phyloP scores from a whole-genome alignment of 2,797 vertebrate genomes.

The Limnodromus scolopaceus region DNA sequence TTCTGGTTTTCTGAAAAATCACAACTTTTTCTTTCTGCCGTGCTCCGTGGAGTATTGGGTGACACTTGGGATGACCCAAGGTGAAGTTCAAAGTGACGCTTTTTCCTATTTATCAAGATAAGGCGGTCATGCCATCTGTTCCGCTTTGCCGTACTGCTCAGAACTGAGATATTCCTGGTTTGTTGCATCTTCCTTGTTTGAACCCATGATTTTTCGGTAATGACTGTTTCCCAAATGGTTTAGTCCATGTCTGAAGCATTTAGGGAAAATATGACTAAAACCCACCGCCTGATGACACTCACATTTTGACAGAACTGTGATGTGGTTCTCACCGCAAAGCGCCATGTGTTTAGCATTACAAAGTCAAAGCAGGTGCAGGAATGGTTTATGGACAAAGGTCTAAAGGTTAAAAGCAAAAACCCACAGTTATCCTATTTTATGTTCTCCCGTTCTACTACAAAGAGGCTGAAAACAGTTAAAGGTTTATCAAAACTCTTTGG shows the following conservation, averaged over 20 bases:
- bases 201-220: background rate
- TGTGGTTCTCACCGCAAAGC: slow-evolving; percentile 12
- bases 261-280: slow-evolving; percentile 18
- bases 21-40: background rate
- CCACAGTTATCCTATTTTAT: slow-evolving; percentile 49
- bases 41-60: background rate
- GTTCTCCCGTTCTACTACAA: slow-evolving; percentile 43
- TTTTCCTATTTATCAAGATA: slow-evolving; percentile 24
- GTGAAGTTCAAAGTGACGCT: slow-evolving; percentile 46
- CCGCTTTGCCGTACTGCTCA: slow-evolving; percentile 18
- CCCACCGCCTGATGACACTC: background rate
- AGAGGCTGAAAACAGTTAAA: slow-evolving; percentile 3
- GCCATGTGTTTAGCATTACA: slow-evolving; percentile 62
- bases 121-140: slow-evolving; percentile 46
- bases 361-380: slow-evolving; percentile 64
- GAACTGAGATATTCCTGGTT: background rate
- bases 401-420: slow-evolving; percentile 65
- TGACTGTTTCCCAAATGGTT: slow-evolving; percentile 56
- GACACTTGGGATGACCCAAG: background rate
- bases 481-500: background rate
- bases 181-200: background rate
- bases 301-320: slow-evolving; percentile 20
- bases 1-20: background rate
- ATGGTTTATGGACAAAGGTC: slow-evolving; percentile 47
- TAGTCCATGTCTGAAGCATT: slow-evolving; percentile 30